Percentiles rank a stretch among this genome's conserved stretches.
phyloP scores from a whole-genome alignment of 2,888 invertebrate genomes.

The Dasypogon diadema region DNA sequence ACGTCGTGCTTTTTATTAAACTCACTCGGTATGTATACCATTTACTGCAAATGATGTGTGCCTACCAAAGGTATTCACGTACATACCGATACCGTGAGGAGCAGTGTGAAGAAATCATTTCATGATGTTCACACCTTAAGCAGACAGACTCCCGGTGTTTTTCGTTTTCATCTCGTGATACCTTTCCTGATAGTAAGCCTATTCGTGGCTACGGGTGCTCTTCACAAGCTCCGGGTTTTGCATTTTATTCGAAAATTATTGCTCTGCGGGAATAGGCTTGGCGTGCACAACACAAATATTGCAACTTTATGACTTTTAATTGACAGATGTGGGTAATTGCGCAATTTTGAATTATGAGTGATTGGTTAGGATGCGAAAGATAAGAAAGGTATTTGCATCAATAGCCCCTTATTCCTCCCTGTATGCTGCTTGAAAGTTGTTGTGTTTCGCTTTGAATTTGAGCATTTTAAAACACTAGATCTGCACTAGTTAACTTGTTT shows the following conservation, averaged over 20 bases:
- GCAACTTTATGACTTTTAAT: conserved; percentile 48
- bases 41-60: conserved; percentile 37
- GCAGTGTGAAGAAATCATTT: conserved; percentile 37
- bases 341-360: not conserved
- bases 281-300: conserved; percentile 47
- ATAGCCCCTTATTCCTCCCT: not conserved
- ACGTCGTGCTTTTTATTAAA: conserved; percentile 3
- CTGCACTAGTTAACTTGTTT: too few relatives aligned
- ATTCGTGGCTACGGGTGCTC: not conserved
- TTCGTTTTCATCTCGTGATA: conserved; percentile 40
- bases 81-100: not conserved
- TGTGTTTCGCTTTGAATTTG: too few relatives aligned
- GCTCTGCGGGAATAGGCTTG: conserved; percentile 41
- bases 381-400: not conserved
- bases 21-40: conserved; percentile 14
- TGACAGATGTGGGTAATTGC: conserved; percentile 47
- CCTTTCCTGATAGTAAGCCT: not conserved
- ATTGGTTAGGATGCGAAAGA: not conserved
- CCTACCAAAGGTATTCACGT: conserved; percentile 26
- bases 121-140: conserved; percentile 44
- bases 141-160: conserved; percentile 30
- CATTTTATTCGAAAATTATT: conserved; percentile 47
- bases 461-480: too few relatives aligned
- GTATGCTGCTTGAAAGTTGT: too few relatives aligned
- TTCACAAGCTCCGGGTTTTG: conserved; percentile 2